Percentiles rank a stretch among this genome's conserved stretches.
Evolutionary conservation across 1,140 invertebrate genomes (phyloP).

Genomic region (Andrena cerasifolii): DNA sequence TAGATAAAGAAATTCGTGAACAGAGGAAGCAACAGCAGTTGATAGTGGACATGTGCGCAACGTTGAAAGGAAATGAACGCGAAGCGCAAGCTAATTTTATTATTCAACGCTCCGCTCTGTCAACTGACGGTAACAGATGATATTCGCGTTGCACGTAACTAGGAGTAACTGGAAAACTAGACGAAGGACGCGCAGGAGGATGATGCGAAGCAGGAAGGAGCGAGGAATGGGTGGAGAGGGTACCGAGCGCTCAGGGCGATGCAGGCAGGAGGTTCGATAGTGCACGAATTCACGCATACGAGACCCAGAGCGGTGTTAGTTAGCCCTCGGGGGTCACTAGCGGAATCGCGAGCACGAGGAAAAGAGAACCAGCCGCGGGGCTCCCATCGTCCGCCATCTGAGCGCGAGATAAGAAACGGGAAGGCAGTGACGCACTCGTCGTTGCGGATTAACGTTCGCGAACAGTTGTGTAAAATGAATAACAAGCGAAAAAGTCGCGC

Average conservation of each 20-base stretch:
- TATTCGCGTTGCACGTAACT: not conserved
- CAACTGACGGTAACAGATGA: not conserved
- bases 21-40: too few relatives aligned
- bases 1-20: too few relatives aligned
- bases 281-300: constrained; percentile 30
- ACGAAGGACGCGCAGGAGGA: constrained; percentile 43
- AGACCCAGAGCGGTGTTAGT: constrained; percentile 41
- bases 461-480: constrained; percentile 4
- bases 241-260: constrained; percentile 30
- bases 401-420: not conserved
- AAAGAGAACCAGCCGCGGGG: not conserved
- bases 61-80: too few relatives aligned
- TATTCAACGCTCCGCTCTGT: not conserved
- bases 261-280: constrained; percentile 37
- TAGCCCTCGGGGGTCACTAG: constrained; percentile 37
- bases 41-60: too few relatives aligned
- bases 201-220: constrained; percentile 41
- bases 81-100: too few relatives aligned
- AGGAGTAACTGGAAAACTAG: not conserved
- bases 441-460: constrained; percentile 16
- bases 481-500: not conserved
- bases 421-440: constrained; percentile 29
- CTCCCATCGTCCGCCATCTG: constrained; percentile 17
- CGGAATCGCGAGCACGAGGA: constrained; percentile 5
- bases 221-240: constrained; percentile 6